These are phyloP conservation scores for Drosophila orena DNA, from an alignment of 1,140 invertebrate genomes.

Conservation along the genomic window DNA sequence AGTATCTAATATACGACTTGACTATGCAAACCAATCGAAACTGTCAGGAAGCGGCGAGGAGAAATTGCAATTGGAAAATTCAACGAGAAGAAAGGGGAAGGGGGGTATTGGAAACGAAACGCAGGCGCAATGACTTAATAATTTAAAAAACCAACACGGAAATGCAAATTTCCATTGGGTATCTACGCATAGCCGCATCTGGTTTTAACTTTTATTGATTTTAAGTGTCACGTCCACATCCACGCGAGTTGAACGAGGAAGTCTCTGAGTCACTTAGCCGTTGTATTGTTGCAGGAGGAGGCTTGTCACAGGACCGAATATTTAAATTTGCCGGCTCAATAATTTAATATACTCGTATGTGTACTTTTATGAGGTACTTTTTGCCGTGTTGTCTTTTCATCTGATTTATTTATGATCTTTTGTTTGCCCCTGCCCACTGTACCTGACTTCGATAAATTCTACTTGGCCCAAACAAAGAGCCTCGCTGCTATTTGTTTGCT, in stretches of 20 bases:
- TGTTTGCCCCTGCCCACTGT: constrained; percentile 25
- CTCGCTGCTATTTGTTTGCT: constrained; percentile 71
- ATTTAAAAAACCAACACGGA: constrained; percentile 57
- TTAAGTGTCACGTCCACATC: constrained; percentile 47
- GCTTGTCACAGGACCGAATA: constrained; percentile 54
- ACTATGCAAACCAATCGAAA: constrained; percentile 43
- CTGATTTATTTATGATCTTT: constrained; percentile 58
- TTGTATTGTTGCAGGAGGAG: constrained; percentile 34
- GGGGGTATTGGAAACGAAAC: constrained; percentile 16
- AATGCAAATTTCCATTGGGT: constrained; percentile 42
- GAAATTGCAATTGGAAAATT: constrained; percentile 28
- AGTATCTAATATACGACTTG: not conserved
- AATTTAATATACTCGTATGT: constrained; percentile 21
- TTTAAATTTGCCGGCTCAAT: constrained; percentile 25
- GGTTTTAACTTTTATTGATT: constrained; percentile 50
- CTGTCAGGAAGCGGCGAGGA: constrained; percentile 29
- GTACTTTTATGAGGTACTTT: constrained; percentile 32
- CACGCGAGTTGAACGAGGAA: constrained; percentile 29
- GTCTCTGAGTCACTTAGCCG: constrained; percentile 35
- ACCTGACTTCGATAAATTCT: constrained; percentile 23
- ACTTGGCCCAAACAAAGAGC: constrained; percentile 61
- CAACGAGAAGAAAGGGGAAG: constrained; percentile 15
- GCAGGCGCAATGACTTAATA: constrained; percentile 54
- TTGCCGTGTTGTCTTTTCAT: constrained; percentile 32
- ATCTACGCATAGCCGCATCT: constrained; percentile 62